Percentiles rank a stretch among this genome's conserved stretches.
These are phyloP conservation scores for Drosophila bocqueti DNA, from an alignment of 1,140 invertebrate species.

Conservation along the genomic window DNA sequence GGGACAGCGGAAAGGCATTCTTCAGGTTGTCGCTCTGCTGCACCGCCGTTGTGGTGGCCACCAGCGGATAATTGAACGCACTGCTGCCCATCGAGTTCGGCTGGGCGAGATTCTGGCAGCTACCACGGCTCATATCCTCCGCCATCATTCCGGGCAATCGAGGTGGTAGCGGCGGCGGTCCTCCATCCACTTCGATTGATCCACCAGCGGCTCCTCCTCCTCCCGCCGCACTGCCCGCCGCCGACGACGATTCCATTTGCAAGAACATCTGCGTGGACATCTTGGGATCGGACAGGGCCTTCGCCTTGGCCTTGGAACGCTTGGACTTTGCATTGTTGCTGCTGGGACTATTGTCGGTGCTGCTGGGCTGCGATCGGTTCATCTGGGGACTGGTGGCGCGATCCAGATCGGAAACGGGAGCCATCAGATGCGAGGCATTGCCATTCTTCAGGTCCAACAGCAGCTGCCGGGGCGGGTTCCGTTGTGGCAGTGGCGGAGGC, in stretches of 20 bases:
- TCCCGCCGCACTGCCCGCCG: slow-evolving; percentile 16
- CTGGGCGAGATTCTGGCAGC: slow-evolving; percentile 75
- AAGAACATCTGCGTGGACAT: slow-evolving; percentile 85
- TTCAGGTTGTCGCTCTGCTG: slow-evolving; percentile 82
- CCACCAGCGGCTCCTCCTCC: slow-evolving; percentile 20
- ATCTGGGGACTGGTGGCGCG: slow-evolving; percentile 68
- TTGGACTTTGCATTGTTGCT: slow-evolving; percentile 65
- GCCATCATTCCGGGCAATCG: slow-evolving; percentile 77
- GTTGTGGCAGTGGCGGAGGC: slow-evolving; percentile 86
- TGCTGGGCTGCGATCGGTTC: slow-evolving; percentile 53
- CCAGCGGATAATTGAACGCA: slow-evolving; percentile 84
- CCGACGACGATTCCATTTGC: slow-evolving; percentile 80
- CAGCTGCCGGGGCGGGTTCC: slow-evolving; percentile 79
- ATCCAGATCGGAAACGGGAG: slow-evolving; percentile 81
- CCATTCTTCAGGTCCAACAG: slow-evolving; percentile 60
- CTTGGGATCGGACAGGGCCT: slow-evolving; percentile 84
- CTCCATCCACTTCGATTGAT: slow-evolving; percentile 56
- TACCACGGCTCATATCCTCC: slow-evolving; percentile 73
- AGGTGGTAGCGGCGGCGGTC: slow-evolving; percentile 82
- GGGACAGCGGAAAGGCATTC: slow-evolving; percentile 80
- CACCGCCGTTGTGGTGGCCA: slow-evolving; percentile 81
- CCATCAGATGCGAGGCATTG: slow-evolving; percentile 49
- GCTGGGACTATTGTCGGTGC: slow-evolving; percentile 32
- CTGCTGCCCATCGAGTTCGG: slow-evolving; percentile 84
- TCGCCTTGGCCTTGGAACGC: slow-evolving; percentile 79